Evolutionary conservation across 1,140 invertebrate genomes (phyloP).

Genomic region (Drosophila lowei): DNA sequence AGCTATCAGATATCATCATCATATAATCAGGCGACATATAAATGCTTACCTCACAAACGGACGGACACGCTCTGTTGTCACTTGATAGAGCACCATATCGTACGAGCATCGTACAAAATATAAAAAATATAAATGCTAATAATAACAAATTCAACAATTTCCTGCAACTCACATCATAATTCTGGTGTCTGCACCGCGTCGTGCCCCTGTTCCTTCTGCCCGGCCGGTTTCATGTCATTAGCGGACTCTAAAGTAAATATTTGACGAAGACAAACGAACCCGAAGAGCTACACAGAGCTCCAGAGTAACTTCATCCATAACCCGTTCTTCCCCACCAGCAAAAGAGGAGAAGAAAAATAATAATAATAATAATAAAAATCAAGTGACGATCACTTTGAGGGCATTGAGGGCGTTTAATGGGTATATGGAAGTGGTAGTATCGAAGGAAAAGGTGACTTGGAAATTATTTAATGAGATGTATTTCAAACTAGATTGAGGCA

Average conservation of each 20-base stretch:
- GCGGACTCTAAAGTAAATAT: constrained; percentile 59
- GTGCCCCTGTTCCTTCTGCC: constrained; percentile 1
- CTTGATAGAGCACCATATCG: constrained; percentile 37
- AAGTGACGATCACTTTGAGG: constrained; percentile 51
- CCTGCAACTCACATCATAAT: constrained; percentile 37
- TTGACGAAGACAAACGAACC: constrained; percentile 55
- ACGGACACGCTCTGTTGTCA: constrained; percentile 25
- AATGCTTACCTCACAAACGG: constrained; percentile 53
- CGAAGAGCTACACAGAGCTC: constrained; percentile 5
- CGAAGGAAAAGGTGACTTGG: no score
- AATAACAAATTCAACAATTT: constrained; percentile 60
- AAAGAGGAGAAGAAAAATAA: constrained; percentile 26
- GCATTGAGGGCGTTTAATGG: constrained; percentile 39
- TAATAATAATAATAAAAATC: constrained; percentile 47
- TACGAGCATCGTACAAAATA: constrained; percentile 30
- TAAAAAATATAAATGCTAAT: constrained; percentile 49
- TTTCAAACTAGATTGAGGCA: no score
- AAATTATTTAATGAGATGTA: neutral
- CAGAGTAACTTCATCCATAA: constrained; percentile 35
- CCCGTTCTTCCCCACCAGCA: constrained; percentile 33
- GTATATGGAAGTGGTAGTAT: no score
- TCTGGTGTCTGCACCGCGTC: constrained; percentile 3
- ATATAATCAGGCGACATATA: constrained; percentile 50
- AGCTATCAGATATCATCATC: constrained; percentile 48
- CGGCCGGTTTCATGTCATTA: constrained; percentile 51